phyloP scores from a whole-genome alignment of 92 coral and sea anemone genomes.

The Bergia sp. region DNA sequence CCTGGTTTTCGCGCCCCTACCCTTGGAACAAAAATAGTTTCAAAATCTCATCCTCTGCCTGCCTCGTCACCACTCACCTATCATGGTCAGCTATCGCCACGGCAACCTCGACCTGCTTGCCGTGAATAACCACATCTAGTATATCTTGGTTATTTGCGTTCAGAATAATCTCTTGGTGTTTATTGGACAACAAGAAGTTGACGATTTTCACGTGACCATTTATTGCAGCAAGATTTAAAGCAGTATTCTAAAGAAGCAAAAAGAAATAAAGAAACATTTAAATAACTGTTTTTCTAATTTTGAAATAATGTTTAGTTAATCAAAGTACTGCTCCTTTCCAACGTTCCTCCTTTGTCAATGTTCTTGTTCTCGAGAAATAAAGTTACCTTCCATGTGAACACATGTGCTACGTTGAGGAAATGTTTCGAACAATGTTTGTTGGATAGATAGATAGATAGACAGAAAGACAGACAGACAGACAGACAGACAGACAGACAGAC shows the following conservation, averaged over 20 bases:
- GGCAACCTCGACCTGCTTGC: conserved; percentile 65
- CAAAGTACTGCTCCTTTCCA: no score
- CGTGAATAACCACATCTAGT: conserved; percentile 68
- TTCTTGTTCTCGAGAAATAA: no score
- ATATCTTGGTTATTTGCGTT: conserved; percentile 75
- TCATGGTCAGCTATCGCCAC: conserved; percentile 78
- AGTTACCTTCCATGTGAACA: no score
- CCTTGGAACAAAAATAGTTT: no score
- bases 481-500: no score
- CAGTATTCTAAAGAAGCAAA: conserved; percentile 62
- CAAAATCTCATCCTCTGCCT: background rate
- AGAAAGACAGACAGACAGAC: no score
- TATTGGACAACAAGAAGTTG: conserved; percentile 58
- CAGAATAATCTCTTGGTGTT: conserved; percentile 68
- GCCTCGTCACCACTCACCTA: conserved; percentile 52
- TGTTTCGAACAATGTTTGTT: no score
- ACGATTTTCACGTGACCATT: conserved; percentile 71
- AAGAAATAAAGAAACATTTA: background rate
- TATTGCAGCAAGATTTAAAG: conserved; percentile 75
- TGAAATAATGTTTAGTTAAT: no score
- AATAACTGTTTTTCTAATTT: background rate
- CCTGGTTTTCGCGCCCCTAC: background rate
- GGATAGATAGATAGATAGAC: no score
- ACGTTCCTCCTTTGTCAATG: no score
- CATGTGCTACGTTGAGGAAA: no score